phyloP scores from a whole-genome alignment of 2,888 invertebrate species.

The Malthinus flaveolus region DNA sequence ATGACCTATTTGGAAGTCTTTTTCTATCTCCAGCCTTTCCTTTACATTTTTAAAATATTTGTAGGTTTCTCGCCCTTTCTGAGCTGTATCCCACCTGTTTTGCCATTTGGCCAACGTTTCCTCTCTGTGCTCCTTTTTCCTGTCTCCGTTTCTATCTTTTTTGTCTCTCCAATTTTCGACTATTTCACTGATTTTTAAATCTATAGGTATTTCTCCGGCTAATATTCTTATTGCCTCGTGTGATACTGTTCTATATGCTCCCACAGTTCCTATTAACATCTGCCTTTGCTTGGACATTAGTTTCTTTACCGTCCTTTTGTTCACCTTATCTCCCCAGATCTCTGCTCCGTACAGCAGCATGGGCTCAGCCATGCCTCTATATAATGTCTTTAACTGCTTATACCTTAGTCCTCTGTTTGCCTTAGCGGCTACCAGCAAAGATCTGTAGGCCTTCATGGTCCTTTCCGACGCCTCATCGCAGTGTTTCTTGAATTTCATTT shows the following conservation, averaged over 20 bases:
- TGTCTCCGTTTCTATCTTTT: background rate
- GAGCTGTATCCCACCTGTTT: background rate
- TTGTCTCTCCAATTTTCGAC: too few species aligned
- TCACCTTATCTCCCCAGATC: background rate
- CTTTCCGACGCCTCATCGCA: too few species aligned
- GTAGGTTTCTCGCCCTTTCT: too few species aligned
- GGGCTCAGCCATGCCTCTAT: background rate
- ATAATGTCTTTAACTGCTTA: too few species aligned
- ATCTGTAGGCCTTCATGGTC: too few species aligned
- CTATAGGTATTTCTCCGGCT: conserved; percentile 7
- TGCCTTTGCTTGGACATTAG: conserved; percentile 6
- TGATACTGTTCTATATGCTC: conserved; percentile 16
- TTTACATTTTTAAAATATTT: too few species aligned
- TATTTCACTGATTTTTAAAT: conserved; percentile 3
- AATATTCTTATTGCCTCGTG: conserved; percentile 8
- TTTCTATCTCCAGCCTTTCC: too few species aligned
- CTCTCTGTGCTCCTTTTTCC: background rate
- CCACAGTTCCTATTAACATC: conserved; percentile 6
- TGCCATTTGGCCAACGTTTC: background rate
- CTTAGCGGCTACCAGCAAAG: too few species aligned
- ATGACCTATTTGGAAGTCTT: too few species aligned
- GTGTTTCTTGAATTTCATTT: too few species aligned
- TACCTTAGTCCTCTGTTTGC: too few species aligned
- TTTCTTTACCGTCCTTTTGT: background rate
- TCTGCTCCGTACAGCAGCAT: background rate